Base-by-base conservation (phyloP, 2,797 vertebrate genomes). In the Spea hammondii region DNA sequence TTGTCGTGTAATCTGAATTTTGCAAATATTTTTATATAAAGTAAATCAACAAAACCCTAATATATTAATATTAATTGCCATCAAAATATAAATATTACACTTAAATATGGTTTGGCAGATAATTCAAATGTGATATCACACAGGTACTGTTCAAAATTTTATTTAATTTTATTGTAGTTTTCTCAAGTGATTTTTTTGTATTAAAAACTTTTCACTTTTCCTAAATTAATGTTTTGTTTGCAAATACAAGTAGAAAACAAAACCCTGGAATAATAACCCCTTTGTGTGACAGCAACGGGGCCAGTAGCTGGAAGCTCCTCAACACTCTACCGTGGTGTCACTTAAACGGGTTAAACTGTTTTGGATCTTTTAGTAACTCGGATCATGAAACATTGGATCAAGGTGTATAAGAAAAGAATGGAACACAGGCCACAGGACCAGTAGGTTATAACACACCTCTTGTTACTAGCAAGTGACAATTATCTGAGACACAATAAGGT, bases 401-500 rank as follows among this genome's bases (percentile, higher is more conserved):
- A 17, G 14, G 9, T 62, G n/a, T 3, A 62, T 17, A 6, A 62
- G 5, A 14, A 12, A 14, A 32, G 59, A 14, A 6, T 17, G 59
- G 59, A 17, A 62, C n/a, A 59, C 4, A 13, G 55, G 55, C 12
- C 12, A 59, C 14, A 62, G 14, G n/a, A 62, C 59, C 59, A 62
- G 5, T 12, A 5, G n/a, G 1, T 70, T 70, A 49, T 50, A 48
- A 13, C 12, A 6, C 44, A 72, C 44, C 70, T 14, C 17, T 10
- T 49, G n/a, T 73, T 17, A 14, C 60, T 47, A 12, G 46, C 68
- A 6, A 65, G 44, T 62, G 44, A 55, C 46, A 5, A 66, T 66
- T 32, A 48, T 72, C 13, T 59, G 46, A 72, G 77, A 72, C 64
- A 72, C 62, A 59, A n/a, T 8, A 66, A 62, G 67, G 65, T 50